Percentiles rank a stretch among this genome's conserved stretches.
These are phyloP conservation scores for Dromococcyx pavoninus DNA, from an alignment of 2,797 vertebrate species.

Conservation along the genomic window DNA sequence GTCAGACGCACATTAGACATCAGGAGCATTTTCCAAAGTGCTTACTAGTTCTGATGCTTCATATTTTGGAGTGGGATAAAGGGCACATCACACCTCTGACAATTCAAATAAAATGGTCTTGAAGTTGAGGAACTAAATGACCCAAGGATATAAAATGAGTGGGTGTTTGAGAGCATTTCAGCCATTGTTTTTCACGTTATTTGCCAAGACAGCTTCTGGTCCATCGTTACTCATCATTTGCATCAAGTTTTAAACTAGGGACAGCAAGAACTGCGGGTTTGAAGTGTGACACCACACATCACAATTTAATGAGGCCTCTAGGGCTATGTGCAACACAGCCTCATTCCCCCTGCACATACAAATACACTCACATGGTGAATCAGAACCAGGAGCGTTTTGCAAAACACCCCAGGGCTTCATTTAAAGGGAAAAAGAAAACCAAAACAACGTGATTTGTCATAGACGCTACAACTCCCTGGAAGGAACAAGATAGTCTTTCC, in stretches of 20 bases:
- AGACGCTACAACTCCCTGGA: slow-evolving; percentile 25
- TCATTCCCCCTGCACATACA: background rate
- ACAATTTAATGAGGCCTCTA: slow-evolving; percentile 73
- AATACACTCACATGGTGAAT: slow-evolving; percentile 21
- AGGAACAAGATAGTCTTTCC: slow-evolving; percentile 26
- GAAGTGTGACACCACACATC: slow-evolving; percentile 65
- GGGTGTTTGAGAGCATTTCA: background rate
- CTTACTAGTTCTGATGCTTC: background rate
- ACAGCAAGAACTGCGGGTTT: slow-evolving; percentile 29
- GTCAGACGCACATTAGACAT: background rate
- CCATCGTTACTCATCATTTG: slow-evolving; percentile 45
- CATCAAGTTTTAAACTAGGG: slow-evolving; percentile 57
- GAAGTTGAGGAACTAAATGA: background rate
- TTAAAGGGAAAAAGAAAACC: background rate
- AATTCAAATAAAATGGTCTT: background rate
- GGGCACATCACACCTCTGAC: background rate
- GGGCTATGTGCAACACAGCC: slow-evolving; percentile 25
- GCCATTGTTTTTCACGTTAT: background rate
- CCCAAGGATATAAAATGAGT: background rate
- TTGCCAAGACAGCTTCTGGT: slow-evolving; percentile 23
- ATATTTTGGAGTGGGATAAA: background rate
- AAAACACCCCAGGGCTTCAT: slow-evolving; percentile 54
- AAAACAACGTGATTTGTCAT: background rate
- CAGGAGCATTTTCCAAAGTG: background rate
- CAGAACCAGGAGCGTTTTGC: slow-evolving; percentile 39